These are phyloP conservation scores for Drosophila ercepeae DNA, from an alignment of 1,140 invertebrate species.

Conservation along the genomic window DNA sequence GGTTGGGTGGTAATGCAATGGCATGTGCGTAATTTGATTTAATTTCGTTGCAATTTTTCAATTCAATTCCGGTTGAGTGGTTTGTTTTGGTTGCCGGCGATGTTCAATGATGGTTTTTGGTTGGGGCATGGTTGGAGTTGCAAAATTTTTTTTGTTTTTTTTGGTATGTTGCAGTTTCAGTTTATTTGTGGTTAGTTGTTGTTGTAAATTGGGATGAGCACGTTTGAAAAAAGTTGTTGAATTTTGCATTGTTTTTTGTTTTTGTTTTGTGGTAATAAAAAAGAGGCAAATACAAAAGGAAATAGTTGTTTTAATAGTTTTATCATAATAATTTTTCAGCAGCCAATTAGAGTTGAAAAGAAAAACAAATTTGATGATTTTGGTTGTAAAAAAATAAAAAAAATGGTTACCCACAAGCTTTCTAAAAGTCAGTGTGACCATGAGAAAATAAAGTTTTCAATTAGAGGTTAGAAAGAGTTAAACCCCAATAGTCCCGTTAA, in stretches of 20 bases:
- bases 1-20: slow-evolving; percentile 24
- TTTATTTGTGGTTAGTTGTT: slow-evolving; percentile 67
- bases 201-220: slow-evolving; percentile 54
- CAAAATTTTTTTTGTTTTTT: slow-evolving; percentile 45
- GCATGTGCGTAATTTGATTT: slow-evolving; percentile 79
- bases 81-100: slow-evolving; percentile 69
- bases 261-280: slow-evolving; percentile 65
- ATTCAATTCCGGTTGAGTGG: slow-evolving; percentile 68
- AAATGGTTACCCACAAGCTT: background rate
- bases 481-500: slow-evolving; percentile 7
- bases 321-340: slow-evolving; percentile 75
- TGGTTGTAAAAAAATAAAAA: background rate
- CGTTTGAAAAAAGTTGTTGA: slow-evolving; percentile 77
- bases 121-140: slow-evolving; percentile 30
- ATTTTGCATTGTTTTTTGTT: slow-evolving; percentile 54
- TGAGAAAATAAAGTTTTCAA: background rate
- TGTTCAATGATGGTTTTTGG: slow-evolving; percentile 52
- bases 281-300: slow-evolving; percentile 77
- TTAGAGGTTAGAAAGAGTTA: too few relatives aligned
- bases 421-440: background rate
- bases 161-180: slow-evolving; percentile 10
- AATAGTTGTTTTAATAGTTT: slow-evolving; percentile 83
- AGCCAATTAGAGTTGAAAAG: slow-evolving; percentile 53
- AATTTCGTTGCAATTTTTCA: slow-evolving; percentile 76
- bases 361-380: background rate